These are phyloP conservation scores for Boloria selene DNA, from an alignment of 2,888 invertebrate species.

Conservation along the genomic window DNA sequence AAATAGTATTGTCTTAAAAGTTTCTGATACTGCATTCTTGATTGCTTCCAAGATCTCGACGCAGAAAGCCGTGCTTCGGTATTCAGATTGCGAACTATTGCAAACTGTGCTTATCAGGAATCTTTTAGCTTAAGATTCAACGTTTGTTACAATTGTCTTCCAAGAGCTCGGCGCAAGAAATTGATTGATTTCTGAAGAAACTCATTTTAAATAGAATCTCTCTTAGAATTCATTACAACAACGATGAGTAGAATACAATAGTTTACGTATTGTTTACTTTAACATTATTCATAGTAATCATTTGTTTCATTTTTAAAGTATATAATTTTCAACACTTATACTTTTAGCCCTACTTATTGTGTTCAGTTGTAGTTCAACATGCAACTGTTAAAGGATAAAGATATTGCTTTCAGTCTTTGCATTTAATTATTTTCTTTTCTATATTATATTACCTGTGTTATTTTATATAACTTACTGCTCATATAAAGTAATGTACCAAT, in stretches of 20 bases:
- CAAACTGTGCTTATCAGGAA: slow-evolving; percentile 29
- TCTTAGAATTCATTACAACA: neutral
- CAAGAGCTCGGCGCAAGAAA: slow-evolving; percentile 18
- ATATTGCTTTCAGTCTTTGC: too few species aligned
- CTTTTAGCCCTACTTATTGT: too few species aligned
- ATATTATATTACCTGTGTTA: too few species aligned
- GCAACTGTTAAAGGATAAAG: too few species aligned
- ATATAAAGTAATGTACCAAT: too few species aligned
- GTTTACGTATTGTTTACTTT: too few species aligned
- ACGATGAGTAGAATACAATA: neutral
- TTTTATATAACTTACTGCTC: too few species aligned
- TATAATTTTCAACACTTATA: neutral
- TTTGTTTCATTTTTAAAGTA: too few species aligned
- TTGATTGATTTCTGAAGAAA: slow-evolving; percentile 19
- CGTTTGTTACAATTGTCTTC: slow-evolving; percentile 24
- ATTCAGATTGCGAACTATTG: slow-evolving; percentile 31
- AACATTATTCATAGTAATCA: too few species aligned
- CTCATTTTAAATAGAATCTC: neutral
- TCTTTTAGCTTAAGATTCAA: slow-evolving; percentile 34
- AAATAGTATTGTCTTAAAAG: slow-evolving; percentile 27
- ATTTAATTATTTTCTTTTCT: too few species aligned
- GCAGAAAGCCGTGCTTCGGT: slow-evolving; percentile 31
- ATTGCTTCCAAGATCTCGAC: slow-evolving; percentile 33
- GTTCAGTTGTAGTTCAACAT: too few species aligned
- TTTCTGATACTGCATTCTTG: slow-evolving; percentile 31